phyloP scores from a whole-genome alignment of 2,888 invertebrate species.

The Biston stratarius region DNA sequence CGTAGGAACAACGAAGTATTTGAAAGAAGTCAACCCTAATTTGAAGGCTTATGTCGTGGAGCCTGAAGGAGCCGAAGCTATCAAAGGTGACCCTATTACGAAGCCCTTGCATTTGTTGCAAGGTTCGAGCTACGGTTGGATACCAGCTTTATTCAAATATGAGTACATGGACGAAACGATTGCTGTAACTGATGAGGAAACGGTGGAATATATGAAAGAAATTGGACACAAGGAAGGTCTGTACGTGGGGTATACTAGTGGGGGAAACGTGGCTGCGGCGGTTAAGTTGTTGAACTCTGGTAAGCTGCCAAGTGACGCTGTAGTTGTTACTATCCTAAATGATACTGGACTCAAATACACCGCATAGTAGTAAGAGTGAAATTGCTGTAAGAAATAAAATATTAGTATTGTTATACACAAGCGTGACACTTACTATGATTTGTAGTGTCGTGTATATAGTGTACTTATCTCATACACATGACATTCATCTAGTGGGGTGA shows the following conservation, averaged over 20 bases:
- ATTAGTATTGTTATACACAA: no score
- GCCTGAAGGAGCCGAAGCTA: constrained; percentile 74
- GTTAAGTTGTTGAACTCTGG: constrained; percentile 74
- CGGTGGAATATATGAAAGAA: constrained; percentile 65
- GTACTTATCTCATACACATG: no score
- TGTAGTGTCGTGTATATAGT: no score
- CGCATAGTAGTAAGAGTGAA: constrained; percentile 50
- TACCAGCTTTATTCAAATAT: constrained; percentile 73
- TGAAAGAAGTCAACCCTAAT: constrained; percentile 73
- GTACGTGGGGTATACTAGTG: constrained; percentile 79
- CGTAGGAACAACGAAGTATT: constrained; percentile 69
- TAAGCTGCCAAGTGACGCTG: constrained; percentile 67
- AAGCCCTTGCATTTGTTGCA: constrained; percentile 78
- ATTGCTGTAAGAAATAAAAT: not conserved
- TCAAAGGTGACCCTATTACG: constrained; percentile 71
- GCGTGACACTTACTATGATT: no score
- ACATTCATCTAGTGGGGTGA: no score
- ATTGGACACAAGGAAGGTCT: constrained; percentile 77
- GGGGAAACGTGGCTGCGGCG: constrained; percentile 78
- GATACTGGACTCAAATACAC: constrained; percentile 78
- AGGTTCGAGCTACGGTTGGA: constrained; percentile 78
- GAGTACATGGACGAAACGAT: constrained; percentile 74
- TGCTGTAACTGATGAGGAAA: constrained; percentile 74
- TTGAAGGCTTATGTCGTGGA: constrained; percentile 72
- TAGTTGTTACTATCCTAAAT: constrained; percentile 75